Conservation (phyloP, 1,140 invertebrate species). For the Heterodera schachtii region DNA sequence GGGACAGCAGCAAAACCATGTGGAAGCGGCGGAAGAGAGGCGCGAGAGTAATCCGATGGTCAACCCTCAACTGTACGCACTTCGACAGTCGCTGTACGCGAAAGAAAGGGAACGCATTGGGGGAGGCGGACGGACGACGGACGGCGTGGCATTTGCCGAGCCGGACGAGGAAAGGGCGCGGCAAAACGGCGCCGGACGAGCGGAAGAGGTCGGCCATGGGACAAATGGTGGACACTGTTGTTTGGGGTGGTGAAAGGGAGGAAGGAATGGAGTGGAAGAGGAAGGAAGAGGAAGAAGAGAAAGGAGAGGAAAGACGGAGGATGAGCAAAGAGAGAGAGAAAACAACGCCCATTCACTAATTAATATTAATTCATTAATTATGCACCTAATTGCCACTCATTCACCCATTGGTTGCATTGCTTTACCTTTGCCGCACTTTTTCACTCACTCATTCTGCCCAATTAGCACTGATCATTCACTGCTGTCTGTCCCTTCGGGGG, state of each 20-base stretch:
- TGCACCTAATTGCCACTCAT: no score
- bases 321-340: no score
- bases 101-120: conserved; percentile 27
- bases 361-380: no score
- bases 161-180: background rate
- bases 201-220: background rate
- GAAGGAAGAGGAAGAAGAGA: background rate
- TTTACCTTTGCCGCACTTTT: no score
- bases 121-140: background rate
- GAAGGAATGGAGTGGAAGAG: background rate
- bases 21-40: background rate
- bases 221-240: no score
- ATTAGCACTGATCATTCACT: background rate
- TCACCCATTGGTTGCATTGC: no score
- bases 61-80: conserved; percentile 22
- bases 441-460: no score
- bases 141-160: background rate
- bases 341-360: background rate
- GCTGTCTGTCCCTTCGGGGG: background rate
- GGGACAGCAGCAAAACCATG: conserved; percentile 10
- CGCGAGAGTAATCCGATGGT: conserved; percentile 6
- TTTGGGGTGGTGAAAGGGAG: background rate
- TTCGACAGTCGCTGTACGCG: conserved; percentile 28
- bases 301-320: background rate
- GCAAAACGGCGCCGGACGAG: background rate